Conservation (phyloP, 2,113 vertebrate genomes). For the Pteruthius melanotis region DNA sequence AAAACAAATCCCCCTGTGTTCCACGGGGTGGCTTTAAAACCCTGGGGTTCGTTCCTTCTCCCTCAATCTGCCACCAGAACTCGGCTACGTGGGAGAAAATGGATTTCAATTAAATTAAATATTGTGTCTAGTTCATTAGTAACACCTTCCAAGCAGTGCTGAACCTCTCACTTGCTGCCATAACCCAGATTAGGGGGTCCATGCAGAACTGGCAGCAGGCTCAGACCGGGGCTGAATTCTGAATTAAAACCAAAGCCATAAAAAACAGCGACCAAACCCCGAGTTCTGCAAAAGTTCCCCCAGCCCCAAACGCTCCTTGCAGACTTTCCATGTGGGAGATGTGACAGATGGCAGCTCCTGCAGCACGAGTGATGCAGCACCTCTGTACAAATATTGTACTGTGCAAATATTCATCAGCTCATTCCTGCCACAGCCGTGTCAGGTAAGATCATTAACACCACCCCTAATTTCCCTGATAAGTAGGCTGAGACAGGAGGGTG, state of each 20-base stretch:
- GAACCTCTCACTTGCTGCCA: neutral
- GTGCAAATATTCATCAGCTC: neutral
- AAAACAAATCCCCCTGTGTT: neutral
- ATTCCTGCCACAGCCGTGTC: neutral
- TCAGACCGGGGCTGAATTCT: neutral
- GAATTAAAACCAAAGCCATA: neutral
- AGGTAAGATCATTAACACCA: neutral
- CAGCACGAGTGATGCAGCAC: neutral
- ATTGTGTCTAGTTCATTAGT: neutral
- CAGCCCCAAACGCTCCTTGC: neutral
- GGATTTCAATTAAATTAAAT: neutral
- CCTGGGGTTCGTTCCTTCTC: neutral
- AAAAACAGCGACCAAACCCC: neutral
- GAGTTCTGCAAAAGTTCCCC: neutral
- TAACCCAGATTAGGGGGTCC: neutral
- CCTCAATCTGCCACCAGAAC: neutral
- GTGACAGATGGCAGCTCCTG: neutral
- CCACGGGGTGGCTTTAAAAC: neutral
- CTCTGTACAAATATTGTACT: neutral
- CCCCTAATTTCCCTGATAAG: neutral
- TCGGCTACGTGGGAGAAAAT: neutral
- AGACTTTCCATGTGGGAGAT: neutral
- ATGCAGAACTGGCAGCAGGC: neutral
- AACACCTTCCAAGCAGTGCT: neutral
- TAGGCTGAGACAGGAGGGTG: neutral